These are phyloP conservation scores for Zapus hudsonius DNA, from an alignment of 2,113 vertebrate species.

Conservation along the genomic window DNA sequence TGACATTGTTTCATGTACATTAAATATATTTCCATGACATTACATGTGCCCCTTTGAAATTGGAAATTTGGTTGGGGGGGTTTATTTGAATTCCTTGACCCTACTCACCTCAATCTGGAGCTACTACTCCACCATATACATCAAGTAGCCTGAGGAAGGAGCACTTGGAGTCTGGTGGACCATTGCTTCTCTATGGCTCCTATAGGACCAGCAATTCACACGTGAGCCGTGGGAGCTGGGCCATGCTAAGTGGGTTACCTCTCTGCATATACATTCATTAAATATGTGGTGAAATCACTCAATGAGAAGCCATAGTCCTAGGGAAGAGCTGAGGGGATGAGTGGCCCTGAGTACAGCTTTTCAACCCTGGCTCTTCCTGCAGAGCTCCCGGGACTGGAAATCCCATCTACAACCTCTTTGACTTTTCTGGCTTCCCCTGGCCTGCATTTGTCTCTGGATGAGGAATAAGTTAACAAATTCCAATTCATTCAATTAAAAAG, in stretches of 20 bases:
- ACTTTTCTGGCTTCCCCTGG: background rate
- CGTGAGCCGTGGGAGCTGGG: too few relatives aligned
- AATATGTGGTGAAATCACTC: background rate
- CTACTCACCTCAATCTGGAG: background rate
- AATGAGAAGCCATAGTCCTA: background rate
- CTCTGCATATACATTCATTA: background rate
- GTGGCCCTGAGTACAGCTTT: background rate
- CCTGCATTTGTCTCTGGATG: background rate
- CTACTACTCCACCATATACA: background rate
- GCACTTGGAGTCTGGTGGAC: background rate
- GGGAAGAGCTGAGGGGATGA: background rate
- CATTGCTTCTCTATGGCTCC: background rate
- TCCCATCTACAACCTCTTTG: background rate
- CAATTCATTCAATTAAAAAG: background rate
- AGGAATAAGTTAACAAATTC: background rate
- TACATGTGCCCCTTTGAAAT: background rate
- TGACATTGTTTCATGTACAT: background rate
- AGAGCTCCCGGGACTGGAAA: accelerated
- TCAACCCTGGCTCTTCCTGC: accelerated
- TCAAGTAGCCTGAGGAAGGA: background rate
- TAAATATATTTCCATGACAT: background rate
- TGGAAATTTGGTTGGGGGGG: background rate
- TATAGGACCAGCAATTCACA: background rate
- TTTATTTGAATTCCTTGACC: background rate
- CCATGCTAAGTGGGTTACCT: accelerated